Evolutionary conservation across 1,140 invertebrate species (phyloP).

Genomic region (Carcinoscorpius rotundicauda): DNA sequence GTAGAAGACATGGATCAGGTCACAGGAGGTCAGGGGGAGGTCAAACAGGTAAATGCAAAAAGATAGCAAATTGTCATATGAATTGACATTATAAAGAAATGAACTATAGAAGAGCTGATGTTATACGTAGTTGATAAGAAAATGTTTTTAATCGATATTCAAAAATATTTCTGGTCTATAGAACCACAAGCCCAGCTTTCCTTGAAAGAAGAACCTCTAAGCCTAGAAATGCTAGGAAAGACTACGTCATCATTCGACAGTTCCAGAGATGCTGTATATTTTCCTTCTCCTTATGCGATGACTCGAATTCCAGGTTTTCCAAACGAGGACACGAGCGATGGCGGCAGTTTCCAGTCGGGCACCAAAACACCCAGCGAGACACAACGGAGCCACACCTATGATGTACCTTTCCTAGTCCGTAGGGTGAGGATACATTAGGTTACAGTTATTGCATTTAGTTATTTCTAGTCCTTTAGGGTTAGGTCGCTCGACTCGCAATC

Average conservation of each 20-base stretch:
- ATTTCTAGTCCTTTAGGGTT: too few species aligned
- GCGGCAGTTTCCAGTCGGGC: conserved; percentile 18
- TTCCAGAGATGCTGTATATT: conserved; percentile 19
- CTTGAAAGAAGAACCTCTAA: conserved; percentile 15
- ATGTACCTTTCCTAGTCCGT: conserved; percentile 21
- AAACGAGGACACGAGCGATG: conserved; percentile 11
- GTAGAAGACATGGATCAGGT: conserved; percentile 13
- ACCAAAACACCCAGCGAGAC: conserved; percentile 16
- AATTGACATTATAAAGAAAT: too few species aligned
- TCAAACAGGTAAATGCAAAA: conserved; percentile 10
- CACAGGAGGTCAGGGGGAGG: conserved; percentile 8
- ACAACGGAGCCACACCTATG: conserved; percentile 20
- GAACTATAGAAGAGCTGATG: too few species aligned
- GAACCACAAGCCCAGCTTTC: conserved; percentile 10
- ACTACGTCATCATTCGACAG: conserved; percentile 15
- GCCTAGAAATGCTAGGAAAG: conserved; percentile 15
- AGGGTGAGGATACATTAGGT: conserved; percentile 8
- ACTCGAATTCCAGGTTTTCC: conserved; percentile 17
- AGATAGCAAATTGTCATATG: too few species aligned
- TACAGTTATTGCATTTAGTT: too few species aligned
- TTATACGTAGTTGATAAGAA: too few species aligned
- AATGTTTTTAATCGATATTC: too few species aligned
- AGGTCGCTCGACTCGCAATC: too few species aligned
- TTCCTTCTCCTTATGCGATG: conserved; percentile 21
- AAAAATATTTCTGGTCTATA: background rate